phyloP scores from a whole-genome alignment of 2,797 vertebrate genomes.

The Mareca penelope region DNA sequence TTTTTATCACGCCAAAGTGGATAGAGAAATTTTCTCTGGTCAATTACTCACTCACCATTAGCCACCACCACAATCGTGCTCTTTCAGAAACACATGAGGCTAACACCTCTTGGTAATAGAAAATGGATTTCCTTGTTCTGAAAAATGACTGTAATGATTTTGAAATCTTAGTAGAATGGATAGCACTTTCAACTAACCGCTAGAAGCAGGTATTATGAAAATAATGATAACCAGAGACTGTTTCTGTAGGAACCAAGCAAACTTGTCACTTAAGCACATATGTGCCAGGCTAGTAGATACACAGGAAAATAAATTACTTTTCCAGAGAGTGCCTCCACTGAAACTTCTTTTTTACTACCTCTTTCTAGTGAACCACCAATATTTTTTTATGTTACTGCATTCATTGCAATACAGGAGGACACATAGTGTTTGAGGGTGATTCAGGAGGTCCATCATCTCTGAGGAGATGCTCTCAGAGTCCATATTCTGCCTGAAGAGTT shows the following conservation, averaged over 20 bases:
- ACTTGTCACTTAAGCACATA: background rate
- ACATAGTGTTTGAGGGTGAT: background rate
- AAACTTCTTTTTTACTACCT: background rate
- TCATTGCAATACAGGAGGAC: background rate
- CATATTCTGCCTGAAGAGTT: background rate
- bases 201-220: conserved; percentile 20
- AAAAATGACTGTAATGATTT: conserved; percentile 54
- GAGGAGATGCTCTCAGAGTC: background rate
- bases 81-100: conserved; percentile 27
- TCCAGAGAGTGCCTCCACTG: background rate
- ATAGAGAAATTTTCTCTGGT: conserved; percentile 39
- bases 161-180: conserved; percentile 25
- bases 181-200: conserved; percentile 14
- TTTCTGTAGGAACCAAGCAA: conserved; percentile 8
- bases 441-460: background rate
- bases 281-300: background rate
- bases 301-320: background rate
- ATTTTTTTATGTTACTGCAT: background rate
- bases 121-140: conserved; percentile 49
- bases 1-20: conserved; percentile 28
- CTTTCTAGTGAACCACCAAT: background rate
- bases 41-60: conserved; percentile 38
- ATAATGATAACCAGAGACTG: conserved; percentile 18
- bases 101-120: conserved; percentile 28
- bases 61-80: background rate